These are phyloP conservation scores for Dynastes maya DNA, from an alignment of 2,888 invertebrate species.

Conservation along the genomic window DNA sequence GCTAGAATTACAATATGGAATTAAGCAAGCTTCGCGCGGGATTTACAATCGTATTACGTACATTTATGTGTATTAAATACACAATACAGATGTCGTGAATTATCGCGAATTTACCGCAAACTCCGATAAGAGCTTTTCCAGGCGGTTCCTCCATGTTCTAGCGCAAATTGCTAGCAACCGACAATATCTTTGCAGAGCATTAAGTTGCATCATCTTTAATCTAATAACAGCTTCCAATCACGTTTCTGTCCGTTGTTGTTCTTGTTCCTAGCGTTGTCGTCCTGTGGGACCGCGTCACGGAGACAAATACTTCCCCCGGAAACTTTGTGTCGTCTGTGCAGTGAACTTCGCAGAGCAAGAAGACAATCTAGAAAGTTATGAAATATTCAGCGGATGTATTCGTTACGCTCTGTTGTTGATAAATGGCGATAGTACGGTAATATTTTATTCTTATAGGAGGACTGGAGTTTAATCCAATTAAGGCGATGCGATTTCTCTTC, in stretches of 20 bases:
- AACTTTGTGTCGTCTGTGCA: neutral
- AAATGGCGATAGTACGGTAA: neutral
- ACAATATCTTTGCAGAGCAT: no score
- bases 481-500: no score
- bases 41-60: no score
- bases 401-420: constrained; percentile 1
- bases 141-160: no score
- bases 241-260: constrained; percentile 1
- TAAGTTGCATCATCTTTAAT: neutral
- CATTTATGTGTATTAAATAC: no score
- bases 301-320: neutral
- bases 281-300: neutral
- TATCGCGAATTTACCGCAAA: no score
- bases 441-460: neutral
- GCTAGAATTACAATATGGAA: no score
- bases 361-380: constrained; percentile 2
- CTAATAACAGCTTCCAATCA: constrained; percentile 10
- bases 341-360: neutral
- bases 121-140: no score
- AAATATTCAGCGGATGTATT: constrained; percentile 6
- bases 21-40: no score
- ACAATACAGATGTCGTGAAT: no score
- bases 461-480: neutral
- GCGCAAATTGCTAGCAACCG: no score
- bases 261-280: neutral